Evolutionary conservation across 64 coral and sea anemone species (phyloP).

Genomic region (Stichodactyla helianthus): DNA sequence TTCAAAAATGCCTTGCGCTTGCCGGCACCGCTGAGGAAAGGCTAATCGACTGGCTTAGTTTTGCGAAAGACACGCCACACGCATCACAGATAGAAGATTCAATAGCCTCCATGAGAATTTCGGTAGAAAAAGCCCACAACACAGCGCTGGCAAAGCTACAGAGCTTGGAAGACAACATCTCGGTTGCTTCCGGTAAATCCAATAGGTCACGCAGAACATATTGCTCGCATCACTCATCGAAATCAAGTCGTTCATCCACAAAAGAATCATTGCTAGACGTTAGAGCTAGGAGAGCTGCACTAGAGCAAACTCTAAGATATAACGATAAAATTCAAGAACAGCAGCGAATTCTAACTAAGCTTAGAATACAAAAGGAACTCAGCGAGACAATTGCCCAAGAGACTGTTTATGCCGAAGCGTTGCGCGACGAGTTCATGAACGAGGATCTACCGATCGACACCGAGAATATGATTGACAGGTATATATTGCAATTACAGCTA

Average conservation of each 20-base stretch:
- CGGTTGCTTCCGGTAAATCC: constrained; percentile 16
- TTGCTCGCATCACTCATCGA: constrained; percentile 21
- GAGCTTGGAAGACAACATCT: constrained; percentile 25
- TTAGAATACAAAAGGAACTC: constrained; percentile 35
- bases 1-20: constrained; percentile 1
- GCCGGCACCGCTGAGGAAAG: constrained; percentile 25
- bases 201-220: constrained; percentile 16
- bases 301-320: constrained; percentile 46
- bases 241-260: constrained; percentile 26
- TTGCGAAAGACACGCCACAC: constrained; percentile 15
- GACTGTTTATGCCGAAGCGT: constrained; percentile 44
- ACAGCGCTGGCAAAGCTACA: constrained; percentile 22
- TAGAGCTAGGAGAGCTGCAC: constrained; percentile 8
- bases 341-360: constrained; percentile 30
- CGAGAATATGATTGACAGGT: no score
- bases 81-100: constrained; percentile 27
- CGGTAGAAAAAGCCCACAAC: constrained; percentile 27
- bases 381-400: constrained; percentile 44
- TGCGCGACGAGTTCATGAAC: not conserved
- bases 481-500: no score
- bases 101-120: constrained; percentile 18
- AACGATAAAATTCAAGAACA: constrained; percentile 42
- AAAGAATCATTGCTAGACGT: constrained; percentile 39
- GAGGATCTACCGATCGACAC: no score
- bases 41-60: constrained; percentile 27